A percentile compares a stretch with the other conserved stretches of the same genome.
These are phyloP conservation scores for Heliocidaris tuberculata DNA, from an alignment of 35 echinoderm and acorn worm genomes.

Conservation along the genomic window DNA sequence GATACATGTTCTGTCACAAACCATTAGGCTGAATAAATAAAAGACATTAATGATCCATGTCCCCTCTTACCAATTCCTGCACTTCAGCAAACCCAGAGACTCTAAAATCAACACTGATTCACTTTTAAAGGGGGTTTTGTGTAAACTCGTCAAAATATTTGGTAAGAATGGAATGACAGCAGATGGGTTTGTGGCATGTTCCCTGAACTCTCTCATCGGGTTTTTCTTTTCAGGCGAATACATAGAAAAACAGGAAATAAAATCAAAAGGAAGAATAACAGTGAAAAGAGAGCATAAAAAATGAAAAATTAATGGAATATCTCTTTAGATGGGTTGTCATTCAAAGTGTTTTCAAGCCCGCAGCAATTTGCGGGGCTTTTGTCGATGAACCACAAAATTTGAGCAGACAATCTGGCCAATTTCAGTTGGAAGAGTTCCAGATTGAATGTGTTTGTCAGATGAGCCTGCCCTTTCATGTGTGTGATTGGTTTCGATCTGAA, in stretches of 20 bases:
- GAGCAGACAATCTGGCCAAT: neutral
- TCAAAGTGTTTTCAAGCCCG: neutral
- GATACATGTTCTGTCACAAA: neutral
- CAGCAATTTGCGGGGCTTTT: neutral
- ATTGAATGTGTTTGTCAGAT: neutral
- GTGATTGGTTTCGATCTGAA: neutral
- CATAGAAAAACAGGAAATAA: neutral
- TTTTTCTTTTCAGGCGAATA: neutral
- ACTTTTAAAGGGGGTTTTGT: neutral
- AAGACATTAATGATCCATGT: neutral
- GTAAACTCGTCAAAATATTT: constrained; percentile 1
- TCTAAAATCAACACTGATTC: neutral
- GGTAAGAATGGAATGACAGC: neutral
- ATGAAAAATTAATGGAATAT: neutral
- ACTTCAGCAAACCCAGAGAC: neutral
- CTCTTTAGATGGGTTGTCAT: neutral
- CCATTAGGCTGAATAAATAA: neutral
- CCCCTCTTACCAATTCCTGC: neutral
- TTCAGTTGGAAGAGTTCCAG: neutral
- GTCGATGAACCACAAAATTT: neutral
- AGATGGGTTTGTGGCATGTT: neutral
- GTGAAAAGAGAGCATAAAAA: neutral
- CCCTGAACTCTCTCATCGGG: neutral
- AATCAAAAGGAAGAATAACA: neutral
- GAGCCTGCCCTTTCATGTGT: neutral